A percentile compares a stretch with the other conserved stretches of the same genome.
These are phyloP conservation scores for Lacerta agilis DNA, from an alignment of 2,797 vertebrate genomes.

Conservation along the genomic window DNA sequence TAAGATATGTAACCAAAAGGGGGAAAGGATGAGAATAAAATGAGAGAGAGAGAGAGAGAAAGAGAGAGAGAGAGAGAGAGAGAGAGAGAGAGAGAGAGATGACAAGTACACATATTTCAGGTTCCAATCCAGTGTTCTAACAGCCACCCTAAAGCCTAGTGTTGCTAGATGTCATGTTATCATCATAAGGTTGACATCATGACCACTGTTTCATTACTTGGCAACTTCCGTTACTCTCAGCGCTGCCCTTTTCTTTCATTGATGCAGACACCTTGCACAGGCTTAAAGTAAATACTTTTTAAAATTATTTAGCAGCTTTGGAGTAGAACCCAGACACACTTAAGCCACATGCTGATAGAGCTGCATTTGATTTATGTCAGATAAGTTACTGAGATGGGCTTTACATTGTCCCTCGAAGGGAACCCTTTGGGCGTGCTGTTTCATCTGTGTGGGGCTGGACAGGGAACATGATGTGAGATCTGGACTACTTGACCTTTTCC, in stretches of 20 bases:
- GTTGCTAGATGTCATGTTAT: constrained; percentile 70
- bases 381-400: constrained; percentile 5
- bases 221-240: constrained; percentile 65
- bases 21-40: constrained; percentile 41
- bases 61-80: constrained; percentile 28
- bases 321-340: constrained; percentile 41
- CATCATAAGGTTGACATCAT: constrained; percentile 73
- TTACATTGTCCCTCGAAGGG: rapidly evolving
- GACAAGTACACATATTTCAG: constrained; percentile 64
- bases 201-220: constrained; percentile 72
- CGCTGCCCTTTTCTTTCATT: constrained; percentile 65
- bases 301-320: constrained; percentile 71
- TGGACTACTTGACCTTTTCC: neutral
- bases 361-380: neutral
- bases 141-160: constrained; percentile 71
- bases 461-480: neutral
- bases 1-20: neutral
- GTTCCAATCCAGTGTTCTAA: constrained; percentile 70
- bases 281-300: constrained; percentile 67
- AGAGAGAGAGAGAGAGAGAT: constrained; percentile 27
- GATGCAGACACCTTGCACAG: constrained; percentile 62
- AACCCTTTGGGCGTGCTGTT: neutral
- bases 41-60: constrained; percentile 9
- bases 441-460: neutral
- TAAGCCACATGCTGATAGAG: constrained; percentile 26